phyloP scores from a whole-genome alignment of 2,113 vertebrate species.

The Trochalopteron elliotii region DNA sequence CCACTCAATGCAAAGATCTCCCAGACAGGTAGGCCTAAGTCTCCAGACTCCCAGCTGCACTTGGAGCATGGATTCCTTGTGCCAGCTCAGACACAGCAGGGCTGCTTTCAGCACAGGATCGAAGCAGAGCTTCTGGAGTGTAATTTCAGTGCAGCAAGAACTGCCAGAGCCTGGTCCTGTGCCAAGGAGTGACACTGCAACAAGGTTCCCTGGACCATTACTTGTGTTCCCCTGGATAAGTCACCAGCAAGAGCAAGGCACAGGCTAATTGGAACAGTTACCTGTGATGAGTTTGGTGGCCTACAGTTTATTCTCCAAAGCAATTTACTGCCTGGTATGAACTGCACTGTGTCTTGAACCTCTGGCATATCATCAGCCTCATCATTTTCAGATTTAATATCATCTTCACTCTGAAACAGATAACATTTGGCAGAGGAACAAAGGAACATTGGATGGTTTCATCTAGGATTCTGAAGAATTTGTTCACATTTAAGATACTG shows the following conservation, averaged over 20 bases:
- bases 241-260: not conserved
- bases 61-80: not conserved
- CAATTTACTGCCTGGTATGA: slow-evolving; percentile 91
- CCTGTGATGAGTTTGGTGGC: slow-evolving; percentile 88
- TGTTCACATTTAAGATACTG: not conserved
- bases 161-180: not conserved
- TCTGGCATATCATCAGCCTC: slow-evolving; percentile 90
- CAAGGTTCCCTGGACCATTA: not conserved
- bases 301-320: slow-evolving; percentile 94
- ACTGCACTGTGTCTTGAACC: slow-evolving; percentile 89
- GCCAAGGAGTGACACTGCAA: not conserved
- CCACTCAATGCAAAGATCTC: not conserved
- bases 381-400: slow-evolving; percentile 76
- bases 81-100: not conserved
- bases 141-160: not conserved
- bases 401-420: slow-evolving; percentile 75
- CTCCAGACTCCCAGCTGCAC: not conserved
- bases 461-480: not conserved
- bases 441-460: not conserved
- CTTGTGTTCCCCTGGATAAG: not conserved
- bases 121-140: not conserved
- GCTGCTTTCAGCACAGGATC: not conserved
- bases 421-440: not conserved
- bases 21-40: not conserved
- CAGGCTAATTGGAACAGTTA: slow-evolving; percentile 33